Conservation (phyloP, 2,113 vertebrate genomes). For the Ophthalmolycus amberensis region DNA sequence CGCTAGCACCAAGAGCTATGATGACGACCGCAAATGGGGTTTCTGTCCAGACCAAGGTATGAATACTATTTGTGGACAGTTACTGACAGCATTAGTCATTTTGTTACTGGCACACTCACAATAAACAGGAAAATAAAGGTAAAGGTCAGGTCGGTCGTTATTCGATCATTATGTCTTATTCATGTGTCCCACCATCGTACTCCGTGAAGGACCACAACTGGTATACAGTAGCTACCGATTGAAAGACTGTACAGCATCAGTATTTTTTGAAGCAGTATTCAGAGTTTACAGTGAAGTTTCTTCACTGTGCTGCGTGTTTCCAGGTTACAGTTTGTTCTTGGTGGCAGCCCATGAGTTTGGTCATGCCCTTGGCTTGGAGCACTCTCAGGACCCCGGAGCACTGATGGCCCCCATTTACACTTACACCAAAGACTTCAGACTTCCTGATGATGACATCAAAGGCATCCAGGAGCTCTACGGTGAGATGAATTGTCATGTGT, state of each 20-base stretch:
- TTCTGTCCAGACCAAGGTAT: conserved; percentile 97
- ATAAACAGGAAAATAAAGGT: neutral
- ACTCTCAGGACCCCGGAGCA: conserved; percentile 94
- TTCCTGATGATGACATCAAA: conserved; percentile 92
- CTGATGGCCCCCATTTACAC: conserved; percentile 98
- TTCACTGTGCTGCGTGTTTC: neutral
- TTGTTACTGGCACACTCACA: neutral
- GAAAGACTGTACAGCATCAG: neutral
- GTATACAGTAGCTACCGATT: neutral
- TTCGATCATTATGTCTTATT: neutral
- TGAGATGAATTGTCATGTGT: conserved; percentile 66
- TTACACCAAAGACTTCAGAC: conserved; percentile 92
- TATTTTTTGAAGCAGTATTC: neutral
- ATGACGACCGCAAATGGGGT: conserved; percentile 97
- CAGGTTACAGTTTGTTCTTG: conserved; percentile 97
- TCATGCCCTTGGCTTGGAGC: conserved; percentile 96
- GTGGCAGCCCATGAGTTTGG: conserved; percentile 99
- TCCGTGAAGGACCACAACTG: neutral
- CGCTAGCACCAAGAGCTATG: conserved; percentile 87
- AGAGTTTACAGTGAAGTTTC: neutral
- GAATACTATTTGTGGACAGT: neutral
- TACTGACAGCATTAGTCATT: neutral
- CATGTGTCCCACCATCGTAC: neutral
- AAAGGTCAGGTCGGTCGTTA: neutral
- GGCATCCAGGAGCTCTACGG: conserved; percentile 98